Conservation (phyloP, 2,113 vertebrate species). For the Muscicapa adusta region DNA sequence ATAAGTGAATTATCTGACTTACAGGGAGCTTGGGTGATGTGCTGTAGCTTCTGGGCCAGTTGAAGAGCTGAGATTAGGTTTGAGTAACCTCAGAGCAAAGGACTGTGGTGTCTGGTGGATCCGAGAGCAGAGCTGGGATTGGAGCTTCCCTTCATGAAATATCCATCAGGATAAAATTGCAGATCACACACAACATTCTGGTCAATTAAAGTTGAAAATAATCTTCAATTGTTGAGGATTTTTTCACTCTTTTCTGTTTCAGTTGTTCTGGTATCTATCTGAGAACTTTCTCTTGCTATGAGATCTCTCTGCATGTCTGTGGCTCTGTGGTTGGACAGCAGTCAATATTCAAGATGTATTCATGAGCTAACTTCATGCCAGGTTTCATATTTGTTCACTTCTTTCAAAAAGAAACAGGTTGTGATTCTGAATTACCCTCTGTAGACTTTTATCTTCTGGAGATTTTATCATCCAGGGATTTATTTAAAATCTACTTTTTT, state of each 20-base stretch:
- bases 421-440: not conserved
- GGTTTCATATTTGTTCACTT: not conserved
- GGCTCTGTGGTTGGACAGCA: not conserved
- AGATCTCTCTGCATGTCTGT: not conserved
- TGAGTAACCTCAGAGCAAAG: not conserved
- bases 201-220: not conserved
- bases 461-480: not conserved
- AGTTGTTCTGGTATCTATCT: not conserved
- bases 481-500: not conserved
- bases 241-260: not conserved
- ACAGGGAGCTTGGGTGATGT: not conserved
- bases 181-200: not conserved
- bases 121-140: accelerated
- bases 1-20: not conserved
- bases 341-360: not conserved
- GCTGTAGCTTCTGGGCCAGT: not conserved
- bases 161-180: not conserved
- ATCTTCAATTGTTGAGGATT: not conserved
- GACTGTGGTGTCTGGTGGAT: accelerated
- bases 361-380: not conserved
- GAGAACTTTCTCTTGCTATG: not conserved
- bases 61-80: not conserved
- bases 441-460: not conserved
- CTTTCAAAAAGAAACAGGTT: not conserved
- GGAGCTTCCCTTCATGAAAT: not conserved